These are phyloP conservation scores for Notarius quadriscutis DNA, from an alignment of 2,113 vertebrate genomes.

Conservation along the genomic window DNA sequence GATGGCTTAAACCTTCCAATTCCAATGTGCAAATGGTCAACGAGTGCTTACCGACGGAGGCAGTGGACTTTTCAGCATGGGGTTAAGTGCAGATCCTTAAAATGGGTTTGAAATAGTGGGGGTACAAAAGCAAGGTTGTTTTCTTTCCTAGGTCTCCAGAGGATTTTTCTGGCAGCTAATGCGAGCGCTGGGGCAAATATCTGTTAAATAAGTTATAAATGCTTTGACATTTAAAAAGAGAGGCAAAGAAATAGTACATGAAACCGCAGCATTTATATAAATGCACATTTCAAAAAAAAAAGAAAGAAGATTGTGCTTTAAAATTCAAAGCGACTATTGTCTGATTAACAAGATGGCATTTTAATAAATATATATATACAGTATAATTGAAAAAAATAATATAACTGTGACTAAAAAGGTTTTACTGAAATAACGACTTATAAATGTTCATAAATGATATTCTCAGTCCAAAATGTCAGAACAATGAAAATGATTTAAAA, in stretches of 20 bases:
- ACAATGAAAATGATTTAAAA: slow-evolving; percentile 65
- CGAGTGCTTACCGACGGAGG: slow-evolving; percentile 74
- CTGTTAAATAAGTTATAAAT: slow-evolving; percentile 42
- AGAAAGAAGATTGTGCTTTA: slow-evolving; percentile 3
- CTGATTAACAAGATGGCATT: slow-evolving; percentile 40
- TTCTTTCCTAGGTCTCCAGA: slow-evolving; percentile 20
- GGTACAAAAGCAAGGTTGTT: slow-evolving; percentile 31
- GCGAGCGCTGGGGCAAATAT: slow-evolving; percentile 37
- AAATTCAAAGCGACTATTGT: slow-evolving; percentile 44
- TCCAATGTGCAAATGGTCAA: slow-evolving; percentile 82
- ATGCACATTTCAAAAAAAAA: slow-evolving; percentile 36
- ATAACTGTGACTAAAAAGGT: slow-evolving; percentile 59
- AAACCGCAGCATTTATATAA: slow-evolving; percentile 58
- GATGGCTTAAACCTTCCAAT: slow-evolving; percentile 79
- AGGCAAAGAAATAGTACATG: slow-evolving; percentile 52
- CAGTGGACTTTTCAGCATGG: slow-evolving; percentile 74
- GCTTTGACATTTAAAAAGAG: slow-evolving; percentile 28
- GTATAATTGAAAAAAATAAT: slow-evolving; percentile 60
- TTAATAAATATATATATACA: slow-evolving; percentile 49
- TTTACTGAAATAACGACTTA: slow-evolving; percentile 44
- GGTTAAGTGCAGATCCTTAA: slow-evolving; percentile 64
- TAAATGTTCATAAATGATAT: slow-evolving; percentile 64
- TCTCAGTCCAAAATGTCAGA: slow-evolving; percentile 62
- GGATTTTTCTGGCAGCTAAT: slow-evolving; percentile 32
- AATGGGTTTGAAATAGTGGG: slow-evolving; percentile 43